Conservation (phyloP, 2,113 vertebrate genomes). For the Sula dactylatra region DNA sequence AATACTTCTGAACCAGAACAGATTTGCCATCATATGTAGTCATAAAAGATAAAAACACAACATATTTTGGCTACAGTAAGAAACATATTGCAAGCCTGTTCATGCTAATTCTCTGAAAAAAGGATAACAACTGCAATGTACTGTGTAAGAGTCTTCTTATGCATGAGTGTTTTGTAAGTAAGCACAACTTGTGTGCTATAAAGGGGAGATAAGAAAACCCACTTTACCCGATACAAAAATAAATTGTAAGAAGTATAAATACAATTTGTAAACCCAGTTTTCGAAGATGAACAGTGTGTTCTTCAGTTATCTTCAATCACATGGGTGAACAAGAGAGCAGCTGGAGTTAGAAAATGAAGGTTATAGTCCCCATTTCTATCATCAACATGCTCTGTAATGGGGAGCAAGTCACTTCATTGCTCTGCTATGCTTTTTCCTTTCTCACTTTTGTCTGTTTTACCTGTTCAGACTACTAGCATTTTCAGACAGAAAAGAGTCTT, state of each 20-base stretch:
- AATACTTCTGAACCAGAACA: conserved; percentile 44
- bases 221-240: neutral
- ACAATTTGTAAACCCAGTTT: neutral
- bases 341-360: neutral
- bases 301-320: neutral
- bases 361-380: neutral
- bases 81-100: conserved; percentile 21
- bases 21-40: conserved; percentile 47
- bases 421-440: neutral
- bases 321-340: neutral
- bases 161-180: neutral
- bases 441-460: neutral
- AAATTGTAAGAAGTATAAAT: neutral
- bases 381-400: neutral
- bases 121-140: neutral
- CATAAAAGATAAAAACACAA: conserved; percentile 52
- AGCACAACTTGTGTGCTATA: neutral
- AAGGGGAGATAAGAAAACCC: neutral
- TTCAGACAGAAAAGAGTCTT: neutral
- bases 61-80: conserved; percentile 23
- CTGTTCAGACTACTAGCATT: neutral
- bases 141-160: neutral
- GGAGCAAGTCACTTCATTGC: neutral
- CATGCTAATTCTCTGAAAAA: conserved; percentile 30
- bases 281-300: neutral